A percentile compares a stretch with the other conserved stretches of the same genome.
Evolutionary conservation across 2,113 vertebrate species (phyloP).

Genomic region (Lasiurus borealis): DNA sequence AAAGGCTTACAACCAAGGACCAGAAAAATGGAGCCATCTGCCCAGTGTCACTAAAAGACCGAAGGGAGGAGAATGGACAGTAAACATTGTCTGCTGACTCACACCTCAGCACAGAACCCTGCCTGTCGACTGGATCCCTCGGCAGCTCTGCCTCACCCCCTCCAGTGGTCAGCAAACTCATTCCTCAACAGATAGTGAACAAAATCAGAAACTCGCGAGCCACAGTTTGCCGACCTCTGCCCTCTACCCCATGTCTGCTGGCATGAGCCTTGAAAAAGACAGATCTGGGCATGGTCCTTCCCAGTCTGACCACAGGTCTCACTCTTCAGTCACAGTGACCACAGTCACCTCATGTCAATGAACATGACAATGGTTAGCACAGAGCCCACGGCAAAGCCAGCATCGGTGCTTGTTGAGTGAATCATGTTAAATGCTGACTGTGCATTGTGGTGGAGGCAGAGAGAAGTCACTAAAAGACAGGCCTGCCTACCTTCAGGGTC

Average conservation of each 20-base stretch:
- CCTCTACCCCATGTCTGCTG: not conserved
- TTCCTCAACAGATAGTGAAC: no score
- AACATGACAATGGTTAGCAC: no score
- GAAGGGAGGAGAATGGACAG: rapidly evolving
- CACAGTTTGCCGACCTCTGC: no score
- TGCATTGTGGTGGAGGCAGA: not conserved
- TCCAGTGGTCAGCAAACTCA: not conserved
- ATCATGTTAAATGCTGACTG: no score
- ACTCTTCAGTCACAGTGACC: not conserved
- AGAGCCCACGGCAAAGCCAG: no score
- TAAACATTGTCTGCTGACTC: not conserved
- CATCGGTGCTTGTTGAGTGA: no score
- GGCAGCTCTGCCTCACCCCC: not conserved
- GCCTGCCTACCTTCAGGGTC: not conserved
- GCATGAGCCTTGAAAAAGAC: not conserved
- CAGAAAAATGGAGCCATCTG: not conserved
- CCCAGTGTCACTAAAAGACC: not conserved
- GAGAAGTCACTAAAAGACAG: not conserved
- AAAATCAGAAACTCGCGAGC: no score
- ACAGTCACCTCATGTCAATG: no score
- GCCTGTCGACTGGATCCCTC: not conserved
- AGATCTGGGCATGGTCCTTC: not conserved
- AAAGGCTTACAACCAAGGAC: not conserved
- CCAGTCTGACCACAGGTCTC: not conserved
- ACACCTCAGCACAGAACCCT: rapidly evolving